Percentiles rank a stretch among this genome's conserved stretches.
phyloP scores from a whole-genome alignment of 2,888 invertebrate species.

The Oligia strigilis region DNA sequence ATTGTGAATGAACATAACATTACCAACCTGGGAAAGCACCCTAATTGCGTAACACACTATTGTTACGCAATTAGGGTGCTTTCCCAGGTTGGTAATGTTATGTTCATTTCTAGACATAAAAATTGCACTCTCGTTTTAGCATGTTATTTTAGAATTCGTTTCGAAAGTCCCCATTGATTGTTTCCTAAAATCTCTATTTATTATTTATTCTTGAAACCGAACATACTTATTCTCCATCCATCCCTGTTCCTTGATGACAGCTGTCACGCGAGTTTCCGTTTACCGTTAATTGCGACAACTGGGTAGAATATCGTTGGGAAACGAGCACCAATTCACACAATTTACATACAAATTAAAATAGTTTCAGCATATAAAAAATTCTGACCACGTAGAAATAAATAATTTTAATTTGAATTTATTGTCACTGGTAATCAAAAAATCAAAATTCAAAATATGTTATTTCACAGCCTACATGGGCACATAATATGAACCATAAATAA shows the following conservation, averaged over 20 bases:
- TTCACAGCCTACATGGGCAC: too few species aligned
- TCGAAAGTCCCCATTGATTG: neutral
- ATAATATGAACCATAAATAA: too few species aligned
- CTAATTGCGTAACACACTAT: too few species aligned
- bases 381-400: neutral
- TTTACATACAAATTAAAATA: constrained; percentile 14
- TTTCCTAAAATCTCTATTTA: neutral
- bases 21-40: too few species aligned
- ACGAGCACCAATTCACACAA: constrained; percentile 7
- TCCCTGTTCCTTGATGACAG: constrained; percentile 25
- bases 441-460: neutral
- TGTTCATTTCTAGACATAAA: neutral
- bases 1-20: neutral
- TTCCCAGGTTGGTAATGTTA: neutral
- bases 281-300: constrained; percentile 32
- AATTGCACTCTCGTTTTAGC: neutral
- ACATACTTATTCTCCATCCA: neutral
- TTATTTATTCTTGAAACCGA: neutral
- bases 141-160: neutral
- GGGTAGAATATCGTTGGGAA: constrained; percentile 3
- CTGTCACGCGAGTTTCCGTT: constrained; percentile 33
- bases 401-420: neutral
- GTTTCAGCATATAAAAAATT: neutral
- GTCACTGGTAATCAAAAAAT: constrained; percentile 3
- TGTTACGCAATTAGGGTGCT: neutral